Conservation (phyloP, 30 jellyfish, hydroid and myxozoan species). For the Aurelia sp. region DNA sequence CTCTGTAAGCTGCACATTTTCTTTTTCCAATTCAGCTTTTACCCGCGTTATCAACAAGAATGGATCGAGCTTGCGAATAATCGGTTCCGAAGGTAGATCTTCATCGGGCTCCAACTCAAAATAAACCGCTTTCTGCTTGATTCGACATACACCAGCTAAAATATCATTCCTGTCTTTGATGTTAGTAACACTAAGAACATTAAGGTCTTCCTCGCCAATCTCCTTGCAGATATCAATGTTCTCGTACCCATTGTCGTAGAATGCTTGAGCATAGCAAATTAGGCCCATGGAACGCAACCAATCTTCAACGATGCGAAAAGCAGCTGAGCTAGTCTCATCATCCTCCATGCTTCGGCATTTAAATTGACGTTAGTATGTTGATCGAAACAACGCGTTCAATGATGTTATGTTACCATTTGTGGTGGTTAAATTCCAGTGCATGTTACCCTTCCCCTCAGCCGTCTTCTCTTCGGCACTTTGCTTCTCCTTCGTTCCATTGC, state of each 20-base stretch:
- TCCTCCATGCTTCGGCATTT: constrained; percentile 29
- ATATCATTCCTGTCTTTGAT: constrained; percentile 89
- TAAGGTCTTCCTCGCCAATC: constrained; percentile 84
- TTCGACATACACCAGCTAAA: constrained; percentile 79
- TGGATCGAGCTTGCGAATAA: constrained; percentile 65
- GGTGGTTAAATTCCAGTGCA: too few species aligned
- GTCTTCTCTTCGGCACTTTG: too few species aligned
- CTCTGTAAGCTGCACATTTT: constrained; percentile 82
- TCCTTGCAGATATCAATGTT: constrained; percentile 86
- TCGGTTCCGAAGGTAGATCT: constrained; percentile 18
- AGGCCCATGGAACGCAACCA: constrained; percentile 96
- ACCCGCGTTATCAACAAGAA: constrained; percentile 70
- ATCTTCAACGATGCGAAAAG: constrained; percentile 93
- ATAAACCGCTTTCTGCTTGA: constrained; percentile 74
- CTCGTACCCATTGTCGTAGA: constrained; percentile 97
- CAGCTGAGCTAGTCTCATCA: background rate
- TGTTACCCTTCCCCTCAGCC: too few species aligned
- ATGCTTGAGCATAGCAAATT: constrained; percentile 92
- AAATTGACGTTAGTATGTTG: too few species aligned
- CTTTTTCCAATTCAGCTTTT: constrained; percentile 75
- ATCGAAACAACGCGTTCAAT: too few species aligned
- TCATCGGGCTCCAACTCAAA: constrained; percentile 90
- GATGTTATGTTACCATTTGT: too few species aligned
- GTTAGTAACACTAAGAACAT: constrained; percentile 79
- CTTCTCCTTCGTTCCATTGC: too few species aligned